Evolutionary conservation across 2,888 invertebrate genomes (phyloP).

Genomic region (Acronicta psi): DNA sequence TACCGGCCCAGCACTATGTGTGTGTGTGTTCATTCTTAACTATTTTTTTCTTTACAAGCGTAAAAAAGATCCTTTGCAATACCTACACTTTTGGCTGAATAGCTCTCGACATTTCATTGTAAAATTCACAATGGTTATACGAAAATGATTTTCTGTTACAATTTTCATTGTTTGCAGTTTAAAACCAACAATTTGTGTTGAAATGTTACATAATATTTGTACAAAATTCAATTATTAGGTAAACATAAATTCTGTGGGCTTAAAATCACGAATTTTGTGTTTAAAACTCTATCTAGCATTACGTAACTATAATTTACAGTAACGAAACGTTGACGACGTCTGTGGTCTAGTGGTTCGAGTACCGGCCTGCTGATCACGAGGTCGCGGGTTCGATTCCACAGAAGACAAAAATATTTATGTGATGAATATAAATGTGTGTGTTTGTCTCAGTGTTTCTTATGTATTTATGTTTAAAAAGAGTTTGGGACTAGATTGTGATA

Average conservation of each 20-base stretch:
- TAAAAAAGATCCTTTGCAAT: constrained; percentile 51
- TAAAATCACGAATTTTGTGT: neutral
- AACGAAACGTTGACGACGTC: too few species aligned
- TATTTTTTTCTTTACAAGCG: constrained; percentile 5
- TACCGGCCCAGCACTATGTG: constrained; percentile 21
- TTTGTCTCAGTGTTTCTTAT: too few species aligned
- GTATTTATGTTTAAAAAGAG: too few species aligned
- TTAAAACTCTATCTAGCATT: constrained; percentile 4
- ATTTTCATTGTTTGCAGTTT: constrained; percentile 49
- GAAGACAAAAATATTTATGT: too few species aligned
- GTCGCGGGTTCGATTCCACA: too few species aligned
- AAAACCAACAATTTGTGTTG: constrained; percentile 17
- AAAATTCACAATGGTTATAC: constrained; percentile 54
- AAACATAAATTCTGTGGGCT: constrained; percentile 1
- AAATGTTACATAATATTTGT: constrained; percentile 11
- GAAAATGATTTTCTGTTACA: constrained; percentile 59
- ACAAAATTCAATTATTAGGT: constrained; percentile 19
- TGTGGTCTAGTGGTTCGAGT: too few species aligned
- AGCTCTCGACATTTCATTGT: constrained; percentile 66
- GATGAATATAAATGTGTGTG: too few species aligned
- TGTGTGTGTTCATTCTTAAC: neutral
- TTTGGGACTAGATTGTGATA: too few species aligned
- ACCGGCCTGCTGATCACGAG: too few species aligned
- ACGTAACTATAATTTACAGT: neutral
- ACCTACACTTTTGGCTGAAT: constrained; percentile 60